Evolutionary conservation across 2,797 vertebrate genomes (phyloP), one percentile per base, ranked within the genome.

Genomic region (Picus viridis): DNA sequence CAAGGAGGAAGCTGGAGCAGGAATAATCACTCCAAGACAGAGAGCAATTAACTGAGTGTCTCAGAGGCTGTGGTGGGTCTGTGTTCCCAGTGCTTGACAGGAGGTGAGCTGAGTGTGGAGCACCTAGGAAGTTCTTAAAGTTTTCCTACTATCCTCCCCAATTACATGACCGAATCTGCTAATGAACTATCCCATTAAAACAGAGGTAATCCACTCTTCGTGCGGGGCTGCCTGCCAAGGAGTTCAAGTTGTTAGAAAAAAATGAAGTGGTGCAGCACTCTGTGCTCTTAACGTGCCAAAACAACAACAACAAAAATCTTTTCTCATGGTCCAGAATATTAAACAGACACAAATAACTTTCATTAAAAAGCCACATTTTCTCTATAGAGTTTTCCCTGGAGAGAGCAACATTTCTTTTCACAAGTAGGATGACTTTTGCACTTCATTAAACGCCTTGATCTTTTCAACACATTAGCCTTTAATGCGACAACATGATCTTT

Each of bases 381-480:
- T 83, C 53, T 69, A 32, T 1, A 2, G 89, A 63, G 36, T 34
- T 94, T 95, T 91, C 93, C 86, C 93, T 77, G 59, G 95, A 97
- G 90, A 96, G 73, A 51, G 13, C 70, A 82, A 59, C n/a, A 20
- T 76, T 90, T 71, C 86, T 90, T 58, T 54, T 80, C 79, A 47
- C 75, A 95, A 95, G 81, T 36, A 88, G 93, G 92, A 84, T 78
- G 87, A 77, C 91, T 96, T 97, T 97, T 86, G 64, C 89, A 94
- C 94, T 90, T 97, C 94, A 94, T 97, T 97, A 95, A 95, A 56
- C 22, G 51, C 78, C 90, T 96, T 90, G 91, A 95, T 89, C 95
- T 96, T 96, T 94, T 96, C 95, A 96, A 91, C 93, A 53, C 62
- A 1, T 89, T 83, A 80, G 70, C 68, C 76, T 91, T 94, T 79